Conservation (phyloP, 1,140 invertebrate species). For the Chlorops oryzae region DNA sequence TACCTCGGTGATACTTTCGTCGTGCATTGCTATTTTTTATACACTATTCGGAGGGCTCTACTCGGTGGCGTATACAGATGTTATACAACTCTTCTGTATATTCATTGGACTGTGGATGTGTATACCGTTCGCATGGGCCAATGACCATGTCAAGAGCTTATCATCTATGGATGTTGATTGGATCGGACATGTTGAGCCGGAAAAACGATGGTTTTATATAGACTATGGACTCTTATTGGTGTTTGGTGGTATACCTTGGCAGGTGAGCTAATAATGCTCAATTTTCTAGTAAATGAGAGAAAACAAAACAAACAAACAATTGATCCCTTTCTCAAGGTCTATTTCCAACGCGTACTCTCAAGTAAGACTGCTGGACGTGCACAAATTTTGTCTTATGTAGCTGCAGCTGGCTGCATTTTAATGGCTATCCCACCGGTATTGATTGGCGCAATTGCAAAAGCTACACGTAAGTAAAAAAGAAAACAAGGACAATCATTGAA, state of each 20-base stretch:
- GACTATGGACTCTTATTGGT: slow-evolving; percentile 88
- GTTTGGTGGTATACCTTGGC: slow-evolving; percentile 98
- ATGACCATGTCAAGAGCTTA: slow-evolving; percentile 74
- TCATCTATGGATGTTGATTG: slow-evolving; percentile 79
- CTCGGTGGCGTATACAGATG: slow-evolving; percentile 97
- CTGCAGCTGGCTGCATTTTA: slow-evolving; percentile 87
- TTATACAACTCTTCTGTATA: slow-evolving; percentile 97
- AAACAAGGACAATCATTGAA: too few relatives aligned
- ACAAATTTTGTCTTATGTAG: slow-evolving; percentile 93
- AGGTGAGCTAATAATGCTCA: slow-evolving; percentile 52
- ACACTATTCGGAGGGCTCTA: slow-evolving; percentile 96
- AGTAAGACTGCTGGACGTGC: slow-evolving; percentile 89
- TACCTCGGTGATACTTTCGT: slow-evolving; percentile 88
- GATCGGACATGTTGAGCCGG: slow-evolving; percentile 72
- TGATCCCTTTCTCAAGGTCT: slow-evolving; percentile 62
- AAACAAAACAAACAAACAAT: neutral
- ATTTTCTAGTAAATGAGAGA: neutral
- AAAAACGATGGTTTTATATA: slow-evolving; percentile 76
- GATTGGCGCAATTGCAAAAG: slow-evolving; percentile 93
- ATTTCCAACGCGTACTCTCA: slow-evolving; percentile 95
- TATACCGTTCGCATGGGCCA: slow-evolving; percentile 89
- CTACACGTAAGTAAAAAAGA: slow-evolving; percentile 65
- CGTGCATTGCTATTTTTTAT: slow-evolving; percentile 94
- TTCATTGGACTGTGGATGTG: slow-evolving; percentile 98
- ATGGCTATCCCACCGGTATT: slow-evolving; percentile 96